phyloP scores from a whole-genome alignment of 2,113 vertebrate species.

The Leptodactylus fuscus region DNA sequence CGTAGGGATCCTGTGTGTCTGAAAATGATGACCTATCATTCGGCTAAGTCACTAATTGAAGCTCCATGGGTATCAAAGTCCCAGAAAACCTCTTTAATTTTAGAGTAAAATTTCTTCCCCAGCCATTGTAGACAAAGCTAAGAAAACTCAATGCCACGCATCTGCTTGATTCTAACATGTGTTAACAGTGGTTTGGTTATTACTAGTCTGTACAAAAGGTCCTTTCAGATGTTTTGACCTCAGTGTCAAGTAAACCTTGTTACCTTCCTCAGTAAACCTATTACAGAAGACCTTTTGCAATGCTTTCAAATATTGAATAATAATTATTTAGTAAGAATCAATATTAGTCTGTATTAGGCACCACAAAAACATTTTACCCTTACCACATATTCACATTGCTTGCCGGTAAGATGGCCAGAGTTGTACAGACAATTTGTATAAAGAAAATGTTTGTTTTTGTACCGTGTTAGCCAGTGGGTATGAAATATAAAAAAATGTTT shows the following conservation, averaged over 20 bases:
- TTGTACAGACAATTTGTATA: too few species aligned
- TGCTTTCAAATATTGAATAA: not conserved
- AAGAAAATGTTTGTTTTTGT: too few species aligned
- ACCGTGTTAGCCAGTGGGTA: too few species aligned
- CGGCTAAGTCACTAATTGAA: too few species aligned
- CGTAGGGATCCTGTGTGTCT: too few species aligned
- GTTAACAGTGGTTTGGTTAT: not conserved
- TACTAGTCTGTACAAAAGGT: not conserved
- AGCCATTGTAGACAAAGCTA: not conserved
- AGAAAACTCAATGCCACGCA: not conserved
- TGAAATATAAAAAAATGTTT: too few species aligned
- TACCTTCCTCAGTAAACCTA: not conserved
- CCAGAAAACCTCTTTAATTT: not conserved
- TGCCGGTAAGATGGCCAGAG: too few species aligned
- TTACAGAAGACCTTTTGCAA: not conserved
- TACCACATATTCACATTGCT: too few species aligned
- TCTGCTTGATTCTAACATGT: not conserved
- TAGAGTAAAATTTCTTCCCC: not conserved
- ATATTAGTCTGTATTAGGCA: too few species aligned
- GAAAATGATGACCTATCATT: too few species aligned
- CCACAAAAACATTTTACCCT: too few species aligned
- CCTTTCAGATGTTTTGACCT: slow-evolving; percentile 1
- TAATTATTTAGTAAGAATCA: not conserved
- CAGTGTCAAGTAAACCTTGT: not conserved
- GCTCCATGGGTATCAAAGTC: too few species aligned